A percentile compares a stretch with the other conserved stretches of the same genome.
Conservation (phyloP, 2,113 vertebrate genomes). For the Gymnogyps californianus region DNA sequence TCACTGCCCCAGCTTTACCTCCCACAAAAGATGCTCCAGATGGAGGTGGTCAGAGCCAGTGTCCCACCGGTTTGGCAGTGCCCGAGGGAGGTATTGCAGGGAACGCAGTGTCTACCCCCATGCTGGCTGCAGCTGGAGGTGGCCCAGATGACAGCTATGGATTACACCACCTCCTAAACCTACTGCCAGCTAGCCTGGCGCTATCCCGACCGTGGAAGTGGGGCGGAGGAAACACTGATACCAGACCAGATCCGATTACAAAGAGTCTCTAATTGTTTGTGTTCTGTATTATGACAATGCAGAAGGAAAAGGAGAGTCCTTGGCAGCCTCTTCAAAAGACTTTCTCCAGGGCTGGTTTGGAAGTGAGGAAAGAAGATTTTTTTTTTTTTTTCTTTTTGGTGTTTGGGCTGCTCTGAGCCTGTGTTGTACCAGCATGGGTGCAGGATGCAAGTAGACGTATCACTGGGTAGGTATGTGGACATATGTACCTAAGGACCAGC, state of each 20-base stretch:
- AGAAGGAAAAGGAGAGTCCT: constrained; percentile 22
- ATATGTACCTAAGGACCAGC: neutral
- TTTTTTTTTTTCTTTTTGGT: neutral
- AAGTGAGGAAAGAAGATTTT: neutral
- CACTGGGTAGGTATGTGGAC: neutral
- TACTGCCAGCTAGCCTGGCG: neutral
- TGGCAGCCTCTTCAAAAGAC: neutral
- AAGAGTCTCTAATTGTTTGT: constrained; percentile 47
- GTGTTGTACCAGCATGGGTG: neutral
- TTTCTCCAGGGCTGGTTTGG: neutral
- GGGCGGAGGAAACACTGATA: neutral
- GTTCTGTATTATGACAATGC: neutral
- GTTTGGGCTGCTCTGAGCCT: neutral
- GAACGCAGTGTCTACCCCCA: rapidly evolving
- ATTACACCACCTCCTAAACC: neutral
- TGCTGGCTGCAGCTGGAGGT: neutral
- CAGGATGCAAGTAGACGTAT: neutral
- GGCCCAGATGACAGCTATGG: rapidly evolving
- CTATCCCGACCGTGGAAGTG: rapidly evolving
- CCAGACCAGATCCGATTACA: constrained; percentile 27
- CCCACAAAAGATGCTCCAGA: neutral
- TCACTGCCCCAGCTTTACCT: rapidly evolving
- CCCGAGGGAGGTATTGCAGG: rapidly evolving
- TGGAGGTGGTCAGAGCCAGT: rapidly evolving
- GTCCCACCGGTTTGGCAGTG: neutral